Percentiles rank a stretch among this genome's conserved stretches.
phyloP scores from a whole-genome alignment of 2,888 invertebrate genomes.

The Prosopocoilus inquinatus region DNA sequence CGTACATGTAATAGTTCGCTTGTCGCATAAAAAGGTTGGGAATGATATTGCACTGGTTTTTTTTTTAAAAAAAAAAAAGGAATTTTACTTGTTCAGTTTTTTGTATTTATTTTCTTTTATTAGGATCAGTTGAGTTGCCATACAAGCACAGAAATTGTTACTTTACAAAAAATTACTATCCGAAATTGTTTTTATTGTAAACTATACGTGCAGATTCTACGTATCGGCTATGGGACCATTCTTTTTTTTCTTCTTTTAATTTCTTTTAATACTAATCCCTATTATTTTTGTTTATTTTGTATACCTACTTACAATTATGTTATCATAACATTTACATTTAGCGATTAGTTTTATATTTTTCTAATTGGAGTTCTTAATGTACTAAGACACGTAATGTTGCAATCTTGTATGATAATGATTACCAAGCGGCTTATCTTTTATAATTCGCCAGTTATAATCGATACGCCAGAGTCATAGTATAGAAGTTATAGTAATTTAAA shows the following conservation, averaged over 20 bases:
- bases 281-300: not conserved
- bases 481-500: constrained; percentile 37
- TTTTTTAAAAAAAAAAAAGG: not conserved
- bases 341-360: constrained; percentile 14
- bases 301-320: constrained; percentile 2
- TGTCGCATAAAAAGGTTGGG: not conserved
- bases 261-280: constrained; percentile 3
- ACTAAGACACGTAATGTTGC: constrained; percentile 15
- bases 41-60: not conserved
- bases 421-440: constrained; percentile 37
- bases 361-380: not conserved
- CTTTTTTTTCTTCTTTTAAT: constrained; percentile 1
- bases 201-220: not conserved
- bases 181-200: not conserved
- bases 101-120: constrained; percentile 22
- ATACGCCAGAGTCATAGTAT: constrained; percentile 34
- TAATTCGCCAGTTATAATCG: constrained; percentile 46
- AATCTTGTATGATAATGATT: constrained; percentile 42
- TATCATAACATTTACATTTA: constrained; percentile 8
- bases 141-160: constrained; percentile 27
- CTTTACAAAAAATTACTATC: too few relatives aligned
- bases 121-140: constrained; percentile 38
- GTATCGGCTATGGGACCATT: constrained; percentile 6
- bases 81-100: constrained; percentile 3
- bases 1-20: not conserved